phyloP scores from a whole-genome alignment of 2,888 invertebrate genomes.

The Lissocephala sabroskyi region DNA sequence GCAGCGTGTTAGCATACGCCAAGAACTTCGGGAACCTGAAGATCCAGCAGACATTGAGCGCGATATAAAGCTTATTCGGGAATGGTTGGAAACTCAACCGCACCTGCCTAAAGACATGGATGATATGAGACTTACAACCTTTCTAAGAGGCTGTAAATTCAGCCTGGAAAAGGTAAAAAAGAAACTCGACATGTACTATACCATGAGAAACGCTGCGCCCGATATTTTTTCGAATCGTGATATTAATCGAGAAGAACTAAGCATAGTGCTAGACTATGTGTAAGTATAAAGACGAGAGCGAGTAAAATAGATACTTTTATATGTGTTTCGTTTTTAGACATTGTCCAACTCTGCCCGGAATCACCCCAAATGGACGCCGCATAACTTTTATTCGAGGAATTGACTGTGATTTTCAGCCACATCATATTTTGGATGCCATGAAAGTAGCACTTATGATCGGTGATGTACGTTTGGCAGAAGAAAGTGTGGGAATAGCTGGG shows the following conservation, averaged over 20 bases:
- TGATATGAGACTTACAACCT: slow-evolving; percentile 84
- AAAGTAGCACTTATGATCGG: slow-evolving; percentile 89
- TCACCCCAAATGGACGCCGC: slow-evolving; percentile 85
- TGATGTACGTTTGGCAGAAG: slow-evolving; percentile 84
- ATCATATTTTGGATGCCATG: slow-evolving; percentile 84
- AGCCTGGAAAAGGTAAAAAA: slow-evolving; percentile 88
- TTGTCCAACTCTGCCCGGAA: slow-evolving; percentile 85
- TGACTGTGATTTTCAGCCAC: slow-evolving; percentile 80
- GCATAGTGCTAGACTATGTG: slow-evolving; percentile 80
- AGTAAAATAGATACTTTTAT: too few species aligned
- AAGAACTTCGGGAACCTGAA: slow-evolving; percentile 79
- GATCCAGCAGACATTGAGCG: slow-evolving; percentile 75
- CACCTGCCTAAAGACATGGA: slow-evolving; percentile 81
- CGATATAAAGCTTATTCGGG: slow-evolving; percentile 78
- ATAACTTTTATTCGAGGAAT: slow-evolving; percentile 83
- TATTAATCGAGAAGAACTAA: slow-evolving; percentile 81
- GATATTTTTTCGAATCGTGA: slow-evolving; percentile 87
- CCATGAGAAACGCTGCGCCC: slow-evolving; percentile 86
- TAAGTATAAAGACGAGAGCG: slow-evolving; percentile 74
- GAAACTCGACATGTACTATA: slow-evolving; percentile 91
- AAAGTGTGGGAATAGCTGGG: slow-evolving; percentile 86
- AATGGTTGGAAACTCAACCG: slow-evolving; percentile 80
- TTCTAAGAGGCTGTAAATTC: slow-evolving; percentile 89
- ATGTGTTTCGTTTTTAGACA: slow-evolving; percentile 73
- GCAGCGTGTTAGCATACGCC: slow-evolving; percentile 78